Conservation (phyloP, 92 coral and sea anemone genomes). For the Phenganax marumi region DNA sequence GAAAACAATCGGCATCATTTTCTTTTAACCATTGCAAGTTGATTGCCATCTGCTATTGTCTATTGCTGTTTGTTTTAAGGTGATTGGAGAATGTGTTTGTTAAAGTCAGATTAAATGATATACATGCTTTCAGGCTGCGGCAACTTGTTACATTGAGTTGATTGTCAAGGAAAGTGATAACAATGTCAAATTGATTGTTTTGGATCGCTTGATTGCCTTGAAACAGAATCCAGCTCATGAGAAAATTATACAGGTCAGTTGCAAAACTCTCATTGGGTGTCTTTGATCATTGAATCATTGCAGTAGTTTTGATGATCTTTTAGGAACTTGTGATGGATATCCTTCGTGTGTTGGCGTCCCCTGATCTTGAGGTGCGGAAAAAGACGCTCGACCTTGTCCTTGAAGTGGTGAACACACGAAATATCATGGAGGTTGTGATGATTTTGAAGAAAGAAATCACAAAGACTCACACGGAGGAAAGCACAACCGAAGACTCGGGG, state of each 20-base stretch:
- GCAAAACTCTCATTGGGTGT: neutral
- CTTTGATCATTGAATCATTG: too few relatives aligned
- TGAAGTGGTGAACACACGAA: constrained; percentile 90
- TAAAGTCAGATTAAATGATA: neutral
- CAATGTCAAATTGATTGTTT: constrained; percentile 95
- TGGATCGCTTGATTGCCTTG: constrained; percentile 88
- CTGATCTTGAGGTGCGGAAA: constrained; percentile 98
- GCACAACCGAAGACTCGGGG: constrained; percentile 92
- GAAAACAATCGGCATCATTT: too few relatives aligned
- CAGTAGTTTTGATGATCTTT: neutral
- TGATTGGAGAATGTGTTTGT: neutral
- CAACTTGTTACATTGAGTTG: constrained; percentile 97
- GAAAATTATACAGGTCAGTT: constrained; percentile 81
- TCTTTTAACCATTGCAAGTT: too few relatives aligned
- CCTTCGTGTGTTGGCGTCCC: constrained; percentile 92
- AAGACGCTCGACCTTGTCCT: constrained; percentile 93
- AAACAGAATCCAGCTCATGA: constrained; percentile 95
- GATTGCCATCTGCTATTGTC: neutral
- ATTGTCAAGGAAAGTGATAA: constrained; percentile 99
- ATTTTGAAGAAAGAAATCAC: constrained; percentile 94
- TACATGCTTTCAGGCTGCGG: constrained; percentile 72
- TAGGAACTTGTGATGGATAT: constrained; percentile 99
- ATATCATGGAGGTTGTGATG: constrained; percentile 96
- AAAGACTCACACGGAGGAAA: constrained; percentile 85
- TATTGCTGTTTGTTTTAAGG: neutral